Conservation (phyloP, 2,888 invertebrate genomes). For the Phasia obesa region DNA sequence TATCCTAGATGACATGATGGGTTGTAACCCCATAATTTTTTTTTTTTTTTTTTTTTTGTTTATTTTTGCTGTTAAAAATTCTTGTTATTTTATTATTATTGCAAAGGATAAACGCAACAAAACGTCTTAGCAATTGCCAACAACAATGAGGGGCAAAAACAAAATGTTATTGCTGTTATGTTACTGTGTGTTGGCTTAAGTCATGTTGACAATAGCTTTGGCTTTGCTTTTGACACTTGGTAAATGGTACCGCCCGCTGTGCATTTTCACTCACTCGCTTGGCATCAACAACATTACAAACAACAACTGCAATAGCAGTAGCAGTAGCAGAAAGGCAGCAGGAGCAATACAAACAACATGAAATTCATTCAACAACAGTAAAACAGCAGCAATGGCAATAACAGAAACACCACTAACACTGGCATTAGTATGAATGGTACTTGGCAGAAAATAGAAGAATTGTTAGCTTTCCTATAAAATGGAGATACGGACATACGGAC, state of each 20-base stretch:
- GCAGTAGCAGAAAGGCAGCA: slow-evolving; percentile 26
- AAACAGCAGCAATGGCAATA: slow-evolving; percentile 50
- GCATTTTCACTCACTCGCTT: slow-evolving; percentile 73
- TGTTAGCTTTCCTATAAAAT: slow-evolving; percentile 41
- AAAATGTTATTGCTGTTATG: slow-evolving; percentile 51
- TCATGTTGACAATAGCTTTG: slow-evolving; percentile 80
- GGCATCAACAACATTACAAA: slow-evolving; percentile 61
- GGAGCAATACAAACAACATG: slow-evolving; percentile 49
- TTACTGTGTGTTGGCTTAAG: slow-evolving; percentile 67
- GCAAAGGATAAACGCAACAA: slow-evolving; percentile 71
- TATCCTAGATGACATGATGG: slow-evolving; percentile 61
- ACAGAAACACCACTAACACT: slow-evolving; percentile 43
- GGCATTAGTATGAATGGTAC: slow-evolving; percentile 29
- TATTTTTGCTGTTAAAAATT: slow-evolving; percentile 31
- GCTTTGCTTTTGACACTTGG: slow-evolving; percentile 81
- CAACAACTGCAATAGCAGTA: slow-evolving; percentile 26
- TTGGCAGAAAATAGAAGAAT: slow-evolving; percentile 58
- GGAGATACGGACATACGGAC: not conserved
- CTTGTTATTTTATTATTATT: slow-evolving; percentile 28
- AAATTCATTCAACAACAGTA: slow-evolving; percentile 56
- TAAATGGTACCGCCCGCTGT: slow-evolving; percentile 77
- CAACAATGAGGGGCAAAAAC: slow-evolving; percentile 73
- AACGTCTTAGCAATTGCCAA: slow-evolving; percentile 77
- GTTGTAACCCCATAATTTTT: slow-evolving; percentile 61
- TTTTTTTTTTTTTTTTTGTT: not conserved